phyloP scores from a whole-genome alignment of 2,113 vertebrate species.

The Trichomycterus rosablanca region DNA sequence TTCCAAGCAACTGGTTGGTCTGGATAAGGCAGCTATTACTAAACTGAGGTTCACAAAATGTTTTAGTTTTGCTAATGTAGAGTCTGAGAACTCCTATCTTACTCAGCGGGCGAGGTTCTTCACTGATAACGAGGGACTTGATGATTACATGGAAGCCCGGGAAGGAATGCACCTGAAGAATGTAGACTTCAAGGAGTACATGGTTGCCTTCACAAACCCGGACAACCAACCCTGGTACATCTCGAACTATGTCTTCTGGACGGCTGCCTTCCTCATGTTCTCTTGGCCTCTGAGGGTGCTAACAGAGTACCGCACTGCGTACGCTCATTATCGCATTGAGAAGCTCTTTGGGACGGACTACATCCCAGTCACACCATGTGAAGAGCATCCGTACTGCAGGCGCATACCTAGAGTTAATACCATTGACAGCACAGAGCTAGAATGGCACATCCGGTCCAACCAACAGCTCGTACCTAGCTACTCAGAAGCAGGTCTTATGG shows the following conservation, averaged over 20 bases:
- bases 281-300: constrained; percentile 93
- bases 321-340: constrained; percentile 90
- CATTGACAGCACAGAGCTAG: constrained; percentile 90
- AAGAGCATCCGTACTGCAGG: constrained; percentile 81
- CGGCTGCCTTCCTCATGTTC: constrained; percentile 84
- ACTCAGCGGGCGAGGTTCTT: constrained; percentile 92
- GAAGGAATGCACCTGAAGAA: constrained; percentile 96
- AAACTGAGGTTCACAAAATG: constrained; percentile 93
- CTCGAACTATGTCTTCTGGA: constrained; percentile 90
- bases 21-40: constrained; percentile 85
- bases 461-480: constrained; percentile 97
- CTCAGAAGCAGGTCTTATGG: constrained; percentile 92
- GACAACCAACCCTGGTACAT: constrained; percentile 89
- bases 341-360: constrained; percentile 94
- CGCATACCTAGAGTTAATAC: constrained; percentile 93
- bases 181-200: constrained; percentile 90
- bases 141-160: constrained; percentile 95
- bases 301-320: constrained; percentile 87
- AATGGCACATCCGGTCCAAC: constrained; percentile 96
- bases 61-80: constrained; percentile 93
- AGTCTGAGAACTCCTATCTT: constrained; percentile 92
- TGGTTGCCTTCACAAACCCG: constrained; percentile 87
- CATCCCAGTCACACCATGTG: constrained; percentile 79
- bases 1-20: constrained; percentile 85
- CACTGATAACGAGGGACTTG: constrained; percentile 90